Evolutionary conservation across 2,888 invertebrate species (phyloP), one percentile per base, ranked within the genome.

Genomic region (Anoncus sp.): DNA sequence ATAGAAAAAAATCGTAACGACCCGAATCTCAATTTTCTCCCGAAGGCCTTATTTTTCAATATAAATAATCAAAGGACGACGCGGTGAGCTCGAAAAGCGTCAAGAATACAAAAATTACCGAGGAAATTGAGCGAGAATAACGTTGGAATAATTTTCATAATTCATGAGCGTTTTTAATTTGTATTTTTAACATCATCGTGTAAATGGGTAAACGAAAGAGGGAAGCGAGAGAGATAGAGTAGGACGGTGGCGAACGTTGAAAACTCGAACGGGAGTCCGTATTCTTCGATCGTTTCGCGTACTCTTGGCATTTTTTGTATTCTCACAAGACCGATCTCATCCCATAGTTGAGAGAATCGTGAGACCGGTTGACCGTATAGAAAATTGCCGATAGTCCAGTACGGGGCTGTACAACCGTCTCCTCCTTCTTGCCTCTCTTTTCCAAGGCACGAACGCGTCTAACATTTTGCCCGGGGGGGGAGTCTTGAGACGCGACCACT

Each of bases 341-440:
- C 70, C 24, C 65, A 51, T 20, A 57, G 57, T 35, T 57, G n/a
- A 45, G 57, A 69, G 62, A 24, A 65, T 72, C 76, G 66, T 67
- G 72, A 66, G 76, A 72, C 72, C 72, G 55, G 66, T 77, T 67
- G 76, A 77, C 72, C 72, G 66, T 77, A 67, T 47, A 77, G 77
- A 73, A 76, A 73, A 60, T 73, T 60, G 62, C 67, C 49, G 49
- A 73, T 73, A 38, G 57, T 47, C 45, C 45, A 31, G 38, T 38
- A 38, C 38, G 38, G 10, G 38, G 38, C 38, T 38, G n/a, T n/a
- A 38, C 12, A 38, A 38, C 38, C 2, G 10, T 38, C n/a, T 53
- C 40, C 35, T 24, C n/a, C 49, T 47, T 0, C 49, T 24, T 31
- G 31, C 16, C 14, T 18, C 22, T 20, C 18, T 49, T 49, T 63